Base-by-base conservation (phyloP, 2,888 invertebrate species). In the Vandiemenella viatica region DNA sequence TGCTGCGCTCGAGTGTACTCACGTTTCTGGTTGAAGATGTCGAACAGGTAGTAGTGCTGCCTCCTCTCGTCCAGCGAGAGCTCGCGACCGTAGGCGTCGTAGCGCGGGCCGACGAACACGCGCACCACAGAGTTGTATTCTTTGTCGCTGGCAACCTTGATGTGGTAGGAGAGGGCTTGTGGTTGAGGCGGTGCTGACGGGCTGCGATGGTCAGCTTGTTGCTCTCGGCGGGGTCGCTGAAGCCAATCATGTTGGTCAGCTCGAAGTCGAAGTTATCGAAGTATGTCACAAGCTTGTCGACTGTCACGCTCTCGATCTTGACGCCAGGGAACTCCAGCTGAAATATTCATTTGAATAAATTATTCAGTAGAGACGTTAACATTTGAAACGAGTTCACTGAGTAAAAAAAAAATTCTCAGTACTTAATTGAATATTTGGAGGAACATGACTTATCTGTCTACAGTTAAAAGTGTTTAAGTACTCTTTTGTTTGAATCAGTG, bases 241-340 rank as follows among this genome's bases (percentile, higher is more conserved):
- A 60, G 37, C 67, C 61, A 44, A 77, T 67, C 54, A 74, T 75
- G 56, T 79, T 80, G 56, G 74, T 76, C 55, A 79, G 74, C 56
- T 80, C 77, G 58, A 78, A 66, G 43, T 80, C 71, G 59, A 74
- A 79, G 60, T 76, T 71, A 56, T 83, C 82, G 56, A 81, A 81
- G 65, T 75, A 82, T 10, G 83, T 83, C 37, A 73, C 65, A 4
- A 83, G 67, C 53, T 77, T 76, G 59, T 80, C 80, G 46, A 79
- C 72, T 5, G 72, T 67, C 0, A 81, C 69, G 16, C 71, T 72
- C 49, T 78, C 74, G 53, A 83, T 71, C 49, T 76, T 74, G 13
- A 82, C 74, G 19, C 78, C 79, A 1, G 76, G 72, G 68, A 75
- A 80, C 54, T 66, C 61, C 10, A 80, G 67, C 55, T 53, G 58